These are phyloP conservation scores for Valencia hispanica DNA, from an alignment of 2,797 vertebrate genomes.

Conservation along the genomic window DNA sequence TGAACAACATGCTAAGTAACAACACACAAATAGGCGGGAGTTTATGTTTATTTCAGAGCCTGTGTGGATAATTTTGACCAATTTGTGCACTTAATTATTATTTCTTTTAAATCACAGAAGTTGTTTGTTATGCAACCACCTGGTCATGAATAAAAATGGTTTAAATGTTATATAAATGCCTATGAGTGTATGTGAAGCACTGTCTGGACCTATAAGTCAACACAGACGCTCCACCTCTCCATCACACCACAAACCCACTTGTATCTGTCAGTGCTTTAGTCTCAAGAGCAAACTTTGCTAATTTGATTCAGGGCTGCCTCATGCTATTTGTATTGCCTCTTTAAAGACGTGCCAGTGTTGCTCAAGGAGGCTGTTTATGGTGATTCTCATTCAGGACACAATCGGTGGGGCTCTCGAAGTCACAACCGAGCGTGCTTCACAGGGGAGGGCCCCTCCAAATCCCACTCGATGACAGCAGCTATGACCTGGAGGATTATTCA, in stretches of 20 bases:
- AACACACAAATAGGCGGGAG: background rate
- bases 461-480: constrained; percentile 62
- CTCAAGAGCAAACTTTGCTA: constrained; percentile 57
- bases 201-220: background rate
- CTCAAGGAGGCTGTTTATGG: constrained; percentile 61
- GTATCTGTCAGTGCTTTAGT: constrained; percentile 20
- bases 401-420: constrained; percentile 46
- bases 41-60: background rate
- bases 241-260: constrained; percentile 18
- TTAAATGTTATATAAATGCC: background rate
- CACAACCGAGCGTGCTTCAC: constrained; percentile 42
- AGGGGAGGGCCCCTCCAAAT: constrained; percentile 41
- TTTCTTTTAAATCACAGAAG: too few species aligned
- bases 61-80: background rate
- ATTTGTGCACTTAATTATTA: background rate
- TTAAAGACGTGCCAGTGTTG: constrained; percentile 57
- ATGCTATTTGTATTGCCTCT: constrained; percentile 47
- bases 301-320: constrained; percentile 55
- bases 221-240: background rate
- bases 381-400: constrained; percentile 72
- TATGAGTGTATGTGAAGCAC: background rate
- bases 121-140: background rate
- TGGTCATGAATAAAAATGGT: background rate
- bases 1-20: background rate
- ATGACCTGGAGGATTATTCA: constrained; percentile 57